Evolutionary conservation across 92 coral and sea anemone genomes (phyloP).

Genomic region (Metridium senile): DNA sequence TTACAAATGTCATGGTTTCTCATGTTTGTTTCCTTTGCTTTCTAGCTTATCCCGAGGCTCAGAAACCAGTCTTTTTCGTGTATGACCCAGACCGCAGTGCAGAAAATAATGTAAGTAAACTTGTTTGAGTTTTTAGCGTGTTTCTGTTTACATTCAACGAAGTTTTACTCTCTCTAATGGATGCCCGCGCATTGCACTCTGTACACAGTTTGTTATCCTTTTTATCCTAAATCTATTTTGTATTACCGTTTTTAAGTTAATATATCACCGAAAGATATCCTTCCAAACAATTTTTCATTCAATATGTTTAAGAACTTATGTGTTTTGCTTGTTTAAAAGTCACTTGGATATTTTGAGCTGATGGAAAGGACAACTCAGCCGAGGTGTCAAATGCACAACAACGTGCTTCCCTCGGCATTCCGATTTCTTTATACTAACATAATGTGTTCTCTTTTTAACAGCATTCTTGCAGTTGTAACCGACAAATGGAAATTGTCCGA

Average conservation of each 20-base stretch:
- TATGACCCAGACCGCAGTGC: not conserved
- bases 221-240: not conserved
- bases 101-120: not conserved
- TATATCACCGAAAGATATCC: not conserved
- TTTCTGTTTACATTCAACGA: not conserved
- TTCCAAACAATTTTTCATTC: not conserved
- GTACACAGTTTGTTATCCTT: not conserved
- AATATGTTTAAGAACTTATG: not conserved
- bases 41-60: not conserved
- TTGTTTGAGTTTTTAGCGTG: not conserved
- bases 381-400: too few species aligned
- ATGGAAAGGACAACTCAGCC: too few species aligned
- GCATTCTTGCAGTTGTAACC: constrained; percentile 54
- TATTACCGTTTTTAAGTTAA: not conserved
- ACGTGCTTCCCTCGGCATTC: too few species aligned
- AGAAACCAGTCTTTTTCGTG: not conserved
- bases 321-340: not conserved
- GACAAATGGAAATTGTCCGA: constrained; percentile 37
- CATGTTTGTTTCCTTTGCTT: not conserved
- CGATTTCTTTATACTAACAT: too few species aligned
- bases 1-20: too few species aligned
- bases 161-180: too few species aligned
- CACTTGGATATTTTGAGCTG: not conserved
- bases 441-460: not conserved
- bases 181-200: too few species aligned